Conservation (phyloP, 2,888 invertebrate genomes). For the Lasius platythorax region DNA sequence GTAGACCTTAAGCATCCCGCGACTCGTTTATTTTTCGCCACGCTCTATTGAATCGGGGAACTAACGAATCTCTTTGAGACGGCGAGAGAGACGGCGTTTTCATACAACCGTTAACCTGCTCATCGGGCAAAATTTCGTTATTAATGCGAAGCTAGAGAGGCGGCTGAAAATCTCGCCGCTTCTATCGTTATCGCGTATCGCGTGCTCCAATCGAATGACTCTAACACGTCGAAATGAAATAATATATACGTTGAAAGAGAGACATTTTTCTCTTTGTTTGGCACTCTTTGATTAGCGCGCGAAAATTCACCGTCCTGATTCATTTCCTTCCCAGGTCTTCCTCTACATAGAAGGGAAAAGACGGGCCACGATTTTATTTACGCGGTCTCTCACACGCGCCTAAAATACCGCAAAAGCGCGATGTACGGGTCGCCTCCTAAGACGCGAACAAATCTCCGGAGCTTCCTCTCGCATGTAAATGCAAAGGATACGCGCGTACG, state of each 20-base stretch:
- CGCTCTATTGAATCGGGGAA: conserved; percentile 44
- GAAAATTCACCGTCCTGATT: not conserved
- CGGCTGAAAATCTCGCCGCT: not conserved
- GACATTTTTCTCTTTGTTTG: conserved; percentile 13
- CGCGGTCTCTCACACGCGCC: conserved; percentile 35
- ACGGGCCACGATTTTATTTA: conserved; percentile 35
- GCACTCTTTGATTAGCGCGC: not conserved
- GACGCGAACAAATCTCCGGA: conserved; percentile 46
- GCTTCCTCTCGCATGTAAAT: conserved; percentile 45
- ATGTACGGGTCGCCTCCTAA: conserved; percentile 13
- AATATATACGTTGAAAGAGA: conserved; percentile 13
- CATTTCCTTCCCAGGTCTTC: not conserved
- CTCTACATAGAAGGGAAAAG: not conserved
- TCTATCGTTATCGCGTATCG: not conserved
- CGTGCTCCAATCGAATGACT: conserved; percentile 12
- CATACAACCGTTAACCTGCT: conserved; percentile 29
- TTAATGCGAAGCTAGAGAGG: conserved; percentile 38
- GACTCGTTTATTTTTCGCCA: conserved; percentile 49
- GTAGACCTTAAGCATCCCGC: conserved; percentile 43
- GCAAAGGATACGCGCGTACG: not conserved
- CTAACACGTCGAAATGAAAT: conserved; percentile 29
- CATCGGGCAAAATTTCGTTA: conserved; percentile 39
- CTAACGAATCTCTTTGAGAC: conserved; percentile 54
- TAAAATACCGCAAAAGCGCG: conserved; percentile 10
- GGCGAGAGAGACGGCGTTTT: not conserved